Conservation (phyloP, 2,113 vertebrate species). For the Empidonax alnorum region DNA sequence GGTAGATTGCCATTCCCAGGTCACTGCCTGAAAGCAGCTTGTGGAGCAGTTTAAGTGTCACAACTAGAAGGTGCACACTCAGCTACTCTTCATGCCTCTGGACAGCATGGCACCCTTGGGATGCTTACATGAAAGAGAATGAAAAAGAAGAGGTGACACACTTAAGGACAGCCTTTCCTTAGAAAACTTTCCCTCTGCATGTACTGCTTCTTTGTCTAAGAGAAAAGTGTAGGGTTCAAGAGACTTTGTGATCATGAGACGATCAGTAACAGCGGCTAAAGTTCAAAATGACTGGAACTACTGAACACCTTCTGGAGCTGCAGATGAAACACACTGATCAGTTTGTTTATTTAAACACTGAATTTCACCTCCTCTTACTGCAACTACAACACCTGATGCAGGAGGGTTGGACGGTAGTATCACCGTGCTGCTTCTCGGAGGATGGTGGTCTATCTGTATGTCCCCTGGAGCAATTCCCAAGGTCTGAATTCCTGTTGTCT, state of each 20-base stretch:
- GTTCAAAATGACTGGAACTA: background rate
- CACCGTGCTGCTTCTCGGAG: background rate
- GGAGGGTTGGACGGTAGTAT: background rate
- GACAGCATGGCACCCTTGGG: background rate
- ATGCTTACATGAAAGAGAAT: background rate
- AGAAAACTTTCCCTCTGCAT: background rate
- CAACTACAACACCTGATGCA: background rate
- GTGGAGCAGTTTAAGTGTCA: background rate
- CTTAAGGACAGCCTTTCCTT: background rate
- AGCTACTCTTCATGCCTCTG: background rate
- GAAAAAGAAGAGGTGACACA: background rate
- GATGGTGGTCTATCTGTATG: background rate
- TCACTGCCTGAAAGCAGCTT: background rate
- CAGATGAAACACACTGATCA: background rate
- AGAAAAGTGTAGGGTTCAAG: background rate
- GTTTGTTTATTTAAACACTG: background rate
- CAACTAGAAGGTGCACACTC: background rate
- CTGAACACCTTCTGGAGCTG: background rate
- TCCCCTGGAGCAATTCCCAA: background rate
- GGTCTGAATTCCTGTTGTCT: background rate
- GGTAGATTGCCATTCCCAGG: background rate
- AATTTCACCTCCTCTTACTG: background rate
- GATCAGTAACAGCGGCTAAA: fast-evolving
- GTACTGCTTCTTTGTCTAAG: background rate
- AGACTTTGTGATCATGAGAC: background rate